phyloP scores from a whole-genome alignment of 2,113 vertebrate species.

The Perognathus longimembris region DNA sequence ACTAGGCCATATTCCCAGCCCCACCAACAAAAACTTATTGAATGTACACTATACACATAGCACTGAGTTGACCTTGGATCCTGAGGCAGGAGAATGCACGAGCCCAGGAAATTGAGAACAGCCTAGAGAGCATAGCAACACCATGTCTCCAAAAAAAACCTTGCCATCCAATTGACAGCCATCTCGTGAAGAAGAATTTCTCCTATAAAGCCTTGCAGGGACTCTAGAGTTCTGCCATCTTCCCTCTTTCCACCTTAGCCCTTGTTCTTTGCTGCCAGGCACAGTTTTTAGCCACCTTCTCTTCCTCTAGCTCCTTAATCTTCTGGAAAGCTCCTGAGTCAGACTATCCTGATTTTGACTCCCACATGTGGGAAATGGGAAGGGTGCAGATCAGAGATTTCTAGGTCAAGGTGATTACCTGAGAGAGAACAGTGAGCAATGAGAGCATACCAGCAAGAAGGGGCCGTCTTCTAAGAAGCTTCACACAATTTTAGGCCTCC shows the following conservation, averaged over 20 bases:
- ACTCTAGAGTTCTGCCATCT: background rate
- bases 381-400: background rate
- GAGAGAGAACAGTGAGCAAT: background rate
- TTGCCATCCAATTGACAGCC: background rate
- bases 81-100: no score
- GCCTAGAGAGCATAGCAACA: background rate
- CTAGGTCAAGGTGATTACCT: background rate
- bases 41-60: background rate
- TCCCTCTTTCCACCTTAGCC: background rate
- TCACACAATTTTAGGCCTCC: background rate
- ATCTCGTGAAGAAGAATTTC: background rate
- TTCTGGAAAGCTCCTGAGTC: constrained; percentile 9
- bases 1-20: no score
- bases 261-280: background rate
- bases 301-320: background rate
- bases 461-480: background rate
- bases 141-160: background rate
- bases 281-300: background rate
- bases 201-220: background rate
- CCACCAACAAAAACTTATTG: background rate
- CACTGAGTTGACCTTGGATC: background rate
- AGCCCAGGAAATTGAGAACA: background rate
- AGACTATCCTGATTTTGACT: background rate
- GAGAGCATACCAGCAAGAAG: background rate
- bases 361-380: background rate